Percentiles rank a stretch among this genome's conserved stretches.
Evolutionary conservation across 1,140 invertebrate genomes (phyloP).

Genomic region (Achroia grisella): DNA sequence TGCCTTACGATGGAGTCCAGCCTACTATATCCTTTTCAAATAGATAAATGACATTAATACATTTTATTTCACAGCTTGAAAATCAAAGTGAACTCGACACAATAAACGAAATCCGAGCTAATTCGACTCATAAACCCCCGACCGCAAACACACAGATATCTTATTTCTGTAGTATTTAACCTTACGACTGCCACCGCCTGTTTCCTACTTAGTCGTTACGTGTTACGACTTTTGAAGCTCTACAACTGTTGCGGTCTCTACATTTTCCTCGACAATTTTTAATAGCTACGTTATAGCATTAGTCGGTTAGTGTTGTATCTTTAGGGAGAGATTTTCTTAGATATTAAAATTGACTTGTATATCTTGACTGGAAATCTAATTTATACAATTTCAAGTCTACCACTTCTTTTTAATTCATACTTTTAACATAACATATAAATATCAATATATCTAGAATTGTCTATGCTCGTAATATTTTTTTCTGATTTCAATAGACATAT

Average conservation of each 20-base stretch:
- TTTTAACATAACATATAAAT: neutral
- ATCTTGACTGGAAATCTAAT: no score
- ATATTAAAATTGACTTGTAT: no score
- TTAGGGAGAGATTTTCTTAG: neutral
- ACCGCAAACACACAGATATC: slow-evolving; percentile 55
- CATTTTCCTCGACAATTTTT: slow-evolving; percentile 41
- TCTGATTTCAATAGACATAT: slow-evolving; percentile 4
- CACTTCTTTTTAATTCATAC: no score
- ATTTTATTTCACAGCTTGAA: slow-evolving; percentile 3
- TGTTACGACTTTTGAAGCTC: slow-evolving; percentile 64
- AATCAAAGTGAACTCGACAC: slow-evolving; percentile 11
- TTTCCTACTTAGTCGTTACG: slow-evolving; percentile 64
- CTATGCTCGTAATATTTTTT: no score
- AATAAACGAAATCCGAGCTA: slow-evolving; percentile 21
- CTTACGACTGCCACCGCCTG: slow-evolving; percentile 59
- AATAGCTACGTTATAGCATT: slow-evolving; percentile 25
- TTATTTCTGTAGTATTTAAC: slow-evolving; percentile 72
- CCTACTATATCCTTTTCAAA: slow-evolving; percentile 96
- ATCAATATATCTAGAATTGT: neutral
- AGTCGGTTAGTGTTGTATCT: neutral
- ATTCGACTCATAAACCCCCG: slow-evolving; percentile 14
- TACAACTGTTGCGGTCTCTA: slow-evolving; percentile 65
- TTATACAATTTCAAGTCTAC: no score
- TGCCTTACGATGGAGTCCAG: slow-evolving; percentile 91
- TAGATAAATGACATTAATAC: slow-evolving; percentile 19